Base-by-base conservation (phyloP, 2,888 invertebrate species). In the Platypus cylindrus region DNA sequence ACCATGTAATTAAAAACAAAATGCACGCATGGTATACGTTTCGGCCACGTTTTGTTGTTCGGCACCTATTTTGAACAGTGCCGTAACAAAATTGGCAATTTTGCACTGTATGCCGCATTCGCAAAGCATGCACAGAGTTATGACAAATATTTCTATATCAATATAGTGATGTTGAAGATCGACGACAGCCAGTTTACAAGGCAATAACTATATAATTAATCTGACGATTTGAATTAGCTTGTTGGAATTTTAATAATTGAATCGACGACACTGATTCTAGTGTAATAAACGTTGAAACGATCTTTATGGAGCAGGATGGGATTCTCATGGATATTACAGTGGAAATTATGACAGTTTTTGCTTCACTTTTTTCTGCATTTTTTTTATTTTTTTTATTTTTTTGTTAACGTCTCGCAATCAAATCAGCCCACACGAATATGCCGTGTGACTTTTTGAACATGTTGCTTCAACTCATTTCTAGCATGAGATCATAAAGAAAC, bases 1-100 rank as follows among this genome's bases (percentile, higher is more conserved):
- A 55, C 52, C 59, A 54, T 59, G 56, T 58, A 59, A 59, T 59
- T 59, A 59, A 59, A 41, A 58, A 58, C 54, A 54, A 58, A 58
- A 57, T 57, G 52, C 55, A 56, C 58, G 55, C 54, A 53, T 52
- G 50, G 49, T 41, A 40, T 42, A n/a, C n/a, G n/a, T 43, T 32
- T 37, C 33, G 38, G 36, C 41, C 41, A 38, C 38, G 41, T n/a
- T 40, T 31, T 34, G 37, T 26, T 20, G 34, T 35, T 38, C 38
- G 41, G 41, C 38, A 41, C 41, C 41, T n/a, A 41, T 38, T 41
- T 11, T 15, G 14, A 9, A 16, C 41, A 38, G 41, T 26, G 30
- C 32, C 38, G 38, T 28, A 31, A n/a, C n/a, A n/a, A n/a, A n/a
- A n/a, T n/a, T n/a, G n/a, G n/a, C n/a, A n/a, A n/a, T n/a, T n/a